These are phyloP conservation scores for Monomorium pharaonis DNA, from an alignment of 1,140 invertebrate genomes.

Conservation along the genomic window DNA sequence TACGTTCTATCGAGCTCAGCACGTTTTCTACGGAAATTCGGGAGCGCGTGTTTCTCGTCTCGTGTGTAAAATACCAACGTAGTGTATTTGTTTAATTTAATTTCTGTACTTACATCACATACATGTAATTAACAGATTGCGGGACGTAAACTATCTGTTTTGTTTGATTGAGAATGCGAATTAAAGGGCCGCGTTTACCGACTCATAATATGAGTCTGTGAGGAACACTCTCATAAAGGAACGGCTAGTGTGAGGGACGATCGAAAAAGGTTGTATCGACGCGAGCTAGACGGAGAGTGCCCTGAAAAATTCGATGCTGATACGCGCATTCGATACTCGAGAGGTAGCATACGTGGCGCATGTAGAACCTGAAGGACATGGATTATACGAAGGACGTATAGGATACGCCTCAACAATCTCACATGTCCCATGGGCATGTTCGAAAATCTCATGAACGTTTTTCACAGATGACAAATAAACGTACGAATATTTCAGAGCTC, in stretches of 20 bases:
- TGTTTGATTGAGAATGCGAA: background rate
- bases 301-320: conserved; percentile 57
- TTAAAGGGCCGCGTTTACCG: background rate
- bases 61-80: background rate
- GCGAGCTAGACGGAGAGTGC: background rate
- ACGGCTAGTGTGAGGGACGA: background rate
- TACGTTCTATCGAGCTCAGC: background rate
- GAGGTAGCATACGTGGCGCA: conserved; percentile 36
- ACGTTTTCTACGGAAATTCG: background rate
- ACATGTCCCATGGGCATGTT: conserved; percentile 40
- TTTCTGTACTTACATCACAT: background rate
- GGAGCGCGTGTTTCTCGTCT: no score
- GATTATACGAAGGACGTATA: conserved; percentile 46
- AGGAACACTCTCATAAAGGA: conserved; percentile 12
- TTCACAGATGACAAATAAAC: conserved; percentile 25
- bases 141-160: background rate
- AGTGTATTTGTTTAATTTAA: background rate
- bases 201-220: background rate
- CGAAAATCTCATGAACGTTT: conserved; percentile 50
- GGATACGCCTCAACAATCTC: conserved; percentile 56
- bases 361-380: conserved; percentile 52
- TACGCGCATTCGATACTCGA: conserved; percentile 52
- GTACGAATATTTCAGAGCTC: background rate
- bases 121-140: conserved; percentile 6
- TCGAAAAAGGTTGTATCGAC: background rate